Evolutionary conservation across 2,888 invertebrate species (phyloP).

Genomic region (Galerucella pusilla): DNA sequence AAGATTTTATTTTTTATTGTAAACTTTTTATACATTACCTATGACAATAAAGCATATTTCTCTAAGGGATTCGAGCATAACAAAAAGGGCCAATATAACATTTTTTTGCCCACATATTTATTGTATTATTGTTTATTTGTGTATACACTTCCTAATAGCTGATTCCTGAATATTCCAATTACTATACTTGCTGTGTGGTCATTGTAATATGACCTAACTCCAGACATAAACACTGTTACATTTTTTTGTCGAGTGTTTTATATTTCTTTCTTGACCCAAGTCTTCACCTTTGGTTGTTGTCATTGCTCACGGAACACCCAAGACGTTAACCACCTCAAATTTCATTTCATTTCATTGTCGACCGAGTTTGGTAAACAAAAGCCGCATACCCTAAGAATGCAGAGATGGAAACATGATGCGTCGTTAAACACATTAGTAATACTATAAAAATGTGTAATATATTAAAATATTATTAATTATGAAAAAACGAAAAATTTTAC

Average conservation of each 20-base stretch:
- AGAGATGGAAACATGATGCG: not conserved
- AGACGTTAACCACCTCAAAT: constrained; percentile 16
- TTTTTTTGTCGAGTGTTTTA: not conserved
- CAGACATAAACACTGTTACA: constrained; percentile 1
- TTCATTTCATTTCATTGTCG: not conserved
- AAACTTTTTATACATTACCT: no score
- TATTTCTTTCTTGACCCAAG: not conserved
- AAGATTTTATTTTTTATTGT: no score
- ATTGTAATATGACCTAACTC: not conserved
- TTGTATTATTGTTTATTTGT: not conserved
- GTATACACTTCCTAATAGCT: not conserved
- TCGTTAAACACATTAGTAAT: not conserved
- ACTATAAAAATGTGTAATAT: no score
- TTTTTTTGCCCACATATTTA: not conserved
- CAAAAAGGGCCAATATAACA: not conserved
- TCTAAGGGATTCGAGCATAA: not conserved
- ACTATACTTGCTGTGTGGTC: constrained; percentile 3
- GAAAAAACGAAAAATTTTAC: no score
- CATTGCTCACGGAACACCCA: constrained; percentile 17
- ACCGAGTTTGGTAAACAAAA: constrained; percentile 3
- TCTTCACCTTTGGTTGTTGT: constrained; percentile 2
- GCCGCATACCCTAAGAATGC: constrained; percentile 1
- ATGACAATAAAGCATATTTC: not conserved
- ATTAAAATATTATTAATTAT: no score
- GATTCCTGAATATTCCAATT: constrained; percentile 1